A percentile compares a stretch with the other conserved stretches of the same genome.
Conservation (phyloP, 2,113 vertebrate genomes). For the Gopherus flavomarginatus region DNA sequence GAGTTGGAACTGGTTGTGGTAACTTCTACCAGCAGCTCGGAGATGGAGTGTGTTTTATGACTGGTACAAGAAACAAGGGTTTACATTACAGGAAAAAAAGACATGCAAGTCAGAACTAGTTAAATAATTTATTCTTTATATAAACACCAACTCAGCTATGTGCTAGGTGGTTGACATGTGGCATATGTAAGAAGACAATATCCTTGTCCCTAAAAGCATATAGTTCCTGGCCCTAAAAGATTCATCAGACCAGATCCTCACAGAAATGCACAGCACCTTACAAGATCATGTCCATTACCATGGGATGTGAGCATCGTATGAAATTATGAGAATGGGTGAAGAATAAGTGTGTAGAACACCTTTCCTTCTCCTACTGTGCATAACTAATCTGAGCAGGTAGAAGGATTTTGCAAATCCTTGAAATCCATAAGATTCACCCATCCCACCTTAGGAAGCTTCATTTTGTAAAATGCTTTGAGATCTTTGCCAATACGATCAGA, state of each 20-base stretch:
- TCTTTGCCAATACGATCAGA: background rate
- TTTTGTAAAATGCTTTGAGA: background rate
- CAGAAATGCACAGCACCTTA: background rate
- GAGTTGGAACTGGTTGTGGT: accelerated
- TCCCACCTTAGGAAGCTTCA: background rate
- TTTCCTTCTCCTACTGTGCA: background rate
- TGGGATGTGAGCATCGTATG: accelerated
- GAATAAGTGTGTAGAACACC: background rate
- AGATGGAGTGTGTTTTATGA: background rate
- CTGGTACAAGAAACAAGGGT: background rate
- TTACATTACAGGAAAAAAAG: background rate
- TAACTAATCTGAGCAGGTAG: background rate
- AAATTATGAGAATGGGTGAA: accelerated
- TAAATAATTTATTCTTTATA: background rate
- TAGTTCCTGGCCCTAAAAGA: background rate
- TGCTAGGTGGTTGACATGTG: background rate
- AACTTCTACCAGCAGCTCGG: background rate
- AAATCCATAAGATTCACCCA: background rate
- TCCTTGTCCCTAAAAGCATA: background rate
- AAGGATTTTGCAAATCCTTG: background rate
- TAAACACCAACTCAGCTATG: background rate
- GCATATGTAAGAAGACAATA: background rate
- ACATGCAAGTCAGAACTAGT: background rate
- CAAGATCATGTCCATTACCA: accelerated
- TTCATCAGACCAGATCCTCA: background rate